phyloP scores from a whole-genome alignment of 1,140 invertebrate species.

The Macrotrachela quadricornifera region DNA sequence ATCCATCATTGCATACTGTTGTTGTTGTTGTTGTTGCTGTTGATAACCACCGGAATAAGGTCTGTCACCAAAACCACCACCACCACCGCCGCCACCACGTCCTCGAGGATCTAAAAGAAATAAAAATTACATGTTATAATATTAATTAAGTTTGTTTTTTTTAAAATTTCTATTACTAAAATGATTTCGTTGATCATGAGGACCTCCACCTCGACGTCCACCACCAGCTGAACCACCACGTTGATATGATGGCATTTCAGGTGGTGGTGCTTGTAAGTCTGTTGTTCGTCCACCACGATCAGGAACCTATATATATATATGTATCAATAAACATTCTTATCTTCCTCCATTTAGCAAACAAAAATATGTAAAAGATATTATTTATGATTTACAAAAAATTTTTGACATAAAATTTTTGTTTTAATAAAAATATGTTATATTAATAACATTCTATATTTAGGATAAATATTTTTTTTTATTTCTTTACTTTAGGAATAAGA shows the following conservation, averaged over 20 bases:
- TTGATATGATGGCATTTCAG: constrained; percentile 81
- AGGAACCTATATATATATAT: constrained; percentile 21
- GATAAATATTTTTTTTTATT: too few species aligned
- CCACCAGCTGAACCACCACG: not conserved
- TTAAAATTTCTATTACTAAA: not conserved
- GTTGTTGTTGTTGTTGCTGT: too few species aligned
- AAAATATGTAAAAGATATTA: too few species aligned
- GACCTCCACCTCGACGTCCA: not conserved
- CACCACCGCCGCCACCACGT: not conserved
- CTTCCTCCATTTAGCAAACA: too few species aligned
- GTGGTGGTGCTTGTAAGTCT: constrained; percentile 67
- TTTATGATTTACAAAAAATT: not conserved
- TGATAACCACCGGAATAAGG: too few species aligned
- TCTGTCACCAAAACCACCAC: not conserved
- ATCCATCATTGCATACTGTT: not conserved
- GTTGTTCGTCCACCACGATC: constrained; percentile 65
- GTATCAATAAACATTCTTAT: not conserved
- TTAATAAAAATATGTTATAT: not conserved
- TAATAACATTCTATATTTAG: too few species aligned
- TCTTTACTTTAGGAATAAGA: constrained; percentile 3
- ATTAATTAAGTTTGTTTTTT: not conserved
- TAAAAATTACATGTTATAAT: not conserved
- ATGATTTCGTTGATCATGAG: not conserved
- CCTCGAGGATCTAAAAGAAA: not conserved
- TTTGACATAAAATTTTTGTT: not conserved